Conservation (phyloP, 2,113 vertebrate species). For the Dinomys branickii region DNA sequence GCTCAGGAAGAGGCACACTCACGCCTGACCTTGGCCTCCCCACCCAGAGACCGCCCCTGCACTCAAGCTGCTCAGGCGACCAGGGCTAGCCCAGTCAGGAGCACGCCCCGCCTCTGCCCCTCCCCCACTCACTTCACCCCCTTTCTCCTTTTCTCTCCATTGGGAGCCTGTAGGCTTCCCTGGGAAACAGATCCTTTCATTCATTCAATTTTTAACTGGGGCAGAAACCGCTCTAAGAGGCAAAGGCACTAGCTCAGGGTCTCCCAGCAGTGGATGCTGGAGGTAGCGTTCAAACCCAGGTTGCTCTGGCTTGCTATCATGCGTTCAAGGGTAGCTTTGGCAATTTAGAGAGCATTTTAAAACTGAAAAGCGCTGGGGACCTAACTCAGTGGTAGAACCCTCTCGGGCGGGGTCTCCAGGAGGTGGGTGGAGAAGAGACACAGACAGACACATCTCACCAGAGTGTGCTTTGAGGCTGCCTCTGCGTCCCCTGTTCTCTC, state of each 20-base stretch:
- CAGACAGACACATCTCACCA: background rate
- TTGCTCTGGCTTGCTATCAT: background rate
- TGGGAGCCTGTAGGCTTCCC: background rate
- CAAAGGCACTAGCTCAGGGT: background rate
- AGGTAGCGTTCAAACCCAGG: background rate
- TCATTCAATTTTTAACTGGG: background rate
- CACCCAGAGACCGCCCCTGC: background rate
- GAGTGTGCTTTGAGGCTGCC: background rate
- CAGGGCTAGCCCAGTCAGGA: background rate
- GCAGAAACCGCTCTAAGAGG: background rate
- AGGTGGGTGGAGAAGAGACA: background rate
- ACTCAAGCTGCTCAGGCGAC: background rate
- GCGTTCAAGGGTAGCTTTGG: background rate
- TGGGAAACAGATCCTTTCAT: too few species aligned
- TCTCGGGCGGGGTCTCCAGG: too few species aligned
- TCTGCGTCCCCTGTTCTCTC: background rate
- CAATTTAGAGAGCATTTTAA: background rate
- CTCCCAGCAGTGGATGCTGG: background rate
- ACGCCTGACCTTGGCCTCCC: background rate
- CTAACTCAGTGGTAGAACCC: background rate
- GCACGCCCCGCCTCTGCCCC: rapidly evolving
- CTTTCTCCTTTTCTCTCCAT: background rate
- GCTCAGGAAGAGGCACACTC: background rate
- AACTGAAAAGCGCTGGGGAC: background rate
- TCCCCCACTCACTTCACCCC: background rate